These are phyloP conservation scores for Epizoanthus fatuus DNA, from an alignment of 92 coral and sea anemone species.

Conservation along the genomic window DNA sequence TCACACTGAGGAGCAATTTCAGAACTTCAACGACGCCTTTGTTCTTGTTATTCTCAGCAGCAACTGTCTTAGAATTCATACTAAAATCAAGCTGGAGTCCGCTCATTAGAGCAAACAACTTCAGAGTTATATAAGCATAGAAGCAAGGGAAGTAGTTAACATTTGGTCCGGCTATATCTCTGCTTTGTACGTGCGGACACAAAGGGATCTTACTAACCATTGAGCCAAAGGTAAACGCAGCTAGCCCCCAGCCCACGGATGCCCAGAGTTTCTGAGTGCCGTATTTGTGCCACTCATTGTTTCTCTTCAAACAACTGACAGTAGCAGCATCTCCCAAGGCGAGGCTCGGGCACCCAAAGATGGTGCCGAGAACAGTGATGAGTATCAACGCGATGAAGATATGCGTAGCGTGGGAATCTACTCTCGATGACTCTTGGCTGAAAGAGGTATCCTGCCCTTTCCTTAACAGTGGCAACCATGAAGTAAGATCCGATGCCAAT, in stretches of 20 bases:
- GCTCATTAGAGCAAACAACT: conserved; percentile 51
- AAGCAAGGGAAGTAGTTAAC: conserved; percentile 60
- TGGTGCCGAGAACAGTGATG: conserved; percentile 74
- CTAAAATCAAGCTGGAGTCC: conserved; percentile 53
- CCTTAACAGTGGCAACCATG: not conserved
- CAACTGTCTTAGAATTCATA: conserved; percentile 13
- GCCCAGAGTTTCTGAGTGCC: conserved; percentile 92
- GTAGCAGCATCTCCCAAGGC: conserved; percentile 84
- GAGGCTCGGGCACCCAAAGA: conserved; percentile 81
- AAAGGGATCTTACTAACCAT: conserved; percentile 55
- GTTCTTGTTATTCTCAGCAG: not conserved
- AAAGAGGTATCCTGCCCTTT: not conserved
- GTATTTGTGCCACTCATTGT: conserved; percentile 70
- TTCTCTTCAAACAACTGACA: conserved; percentile 67
- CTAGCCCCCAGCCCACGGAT: conserved; percentile 87
- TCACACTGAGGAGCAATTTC: conserved; percentile 1
- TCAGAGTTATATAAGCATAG: conserved; percentile 51
- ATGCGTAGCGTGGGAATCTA: conserved; percentile 6
- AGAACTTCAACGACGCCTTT: conserved; percentile 29
- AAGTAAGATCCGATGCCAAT: not conserved
- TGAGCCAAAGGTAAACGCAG: conserved; percentile 83
- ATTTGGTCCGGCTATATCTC: conserved; percentile 38
- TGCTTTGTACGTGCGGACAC: conserved; percentile 34
- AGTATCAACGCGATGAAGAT: conserved; percentile 69
- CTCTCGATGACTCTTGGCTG: not conserved